Conservation (phyloP, 2,888 invertebrate species). For the Himalopsyche japonica region DNA sequence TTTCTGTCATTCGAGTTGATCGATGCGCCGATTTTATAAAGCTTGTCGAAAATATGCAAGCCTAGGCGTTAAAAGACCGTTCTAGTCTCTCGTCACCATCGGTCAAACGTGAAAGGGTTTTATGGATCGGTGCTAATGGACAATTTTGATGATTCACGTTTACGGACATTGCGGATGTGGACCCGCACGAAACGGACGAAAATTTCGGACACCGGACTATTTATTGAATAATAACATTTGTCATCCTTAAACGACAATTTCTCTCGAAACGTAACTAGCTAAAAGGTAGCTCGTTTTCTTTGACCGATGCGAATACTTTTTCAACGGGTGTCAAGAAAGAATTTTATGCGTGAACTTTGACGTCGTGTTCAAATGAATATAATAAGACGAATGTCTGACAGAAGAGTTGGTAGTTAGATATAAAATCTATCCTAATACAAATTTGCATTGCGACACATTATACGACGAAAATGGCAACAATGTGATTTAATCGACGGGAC, state of each 20-base stretch:
- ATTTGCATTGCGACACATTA: no score
- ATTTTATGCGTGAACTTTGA: no score
- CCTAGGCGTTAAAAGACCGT: not conserved
- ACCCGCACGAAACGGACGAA: not conserved
- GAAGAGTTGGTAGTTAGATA: no score
- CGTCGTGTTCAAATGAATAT: no score
- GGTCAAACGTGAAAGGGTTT: slow-evolving; percentile 30
- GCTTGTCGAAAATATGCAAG: not conserved
- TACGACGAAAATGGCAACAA: no score
- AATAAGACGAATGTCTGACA: no score
- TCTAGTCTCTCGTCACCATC: slow-evolving; percentile 13
- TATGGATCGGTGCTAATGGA: slow-evolving; percentile 36
- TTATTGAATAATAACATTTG: slow-evolving; percentile 39
- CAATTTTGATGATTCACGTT: slow-evolving; percentile 38
- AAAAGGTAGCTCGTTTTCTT: not conserved
- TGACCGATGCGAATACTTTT: not conserved
- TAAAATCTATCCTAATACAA: no score
- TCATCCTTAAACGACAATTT: slow-evolving; percentile 22
- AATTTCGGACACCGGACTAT: slow-evolving; percentile 3
- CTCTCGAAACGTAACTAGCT: not conserved
- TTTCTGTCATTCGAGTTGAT: no score
- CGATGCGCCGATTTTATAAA: no score
- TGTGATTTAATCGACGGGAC: no score
- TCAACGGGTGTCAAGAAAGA: not conserved
- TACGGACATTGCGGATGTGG: slow-evolving; percentile 1